These are phyloP conservation scores for Orcinus orca DNA, from an alignment of 2,113 vertebrate genomes.

Conservation along the genomic window DNA sequence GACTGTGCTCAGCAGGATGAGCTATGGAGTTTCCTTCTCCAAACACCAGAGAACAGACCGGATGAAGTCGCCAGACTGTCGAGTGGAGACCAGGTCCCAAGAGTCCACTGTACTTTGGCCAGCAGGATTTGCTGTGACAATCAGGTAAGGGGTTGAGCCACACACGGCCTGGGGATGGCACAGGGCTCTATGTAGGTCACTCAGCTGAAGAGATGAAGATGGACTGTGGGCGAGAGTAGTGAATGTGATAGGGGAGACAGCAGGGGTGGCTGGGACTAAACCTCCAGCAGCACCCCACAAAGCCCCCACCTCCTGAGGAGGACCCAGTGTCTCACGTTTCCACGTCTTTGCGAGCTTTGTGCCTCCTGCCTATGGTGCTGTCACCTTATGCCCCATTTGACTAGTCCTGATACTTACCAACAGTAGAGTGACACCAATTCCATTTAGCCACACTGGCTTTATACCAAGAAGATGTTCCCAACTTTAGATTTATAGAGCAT, in stretches of 20 bases:
- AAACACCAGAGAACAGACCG: not conserved
- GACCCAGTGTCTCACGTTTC: rapidly evolving
- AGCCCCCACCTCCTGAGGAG: not conserved
- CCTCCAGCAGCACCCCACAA: not conserved
- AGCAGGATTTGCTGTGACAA: not conserved
- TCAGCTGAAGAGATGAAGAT: not conserved
- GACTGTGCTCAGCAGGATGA: not conserved
- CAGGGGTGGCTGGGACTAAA: not conserved
- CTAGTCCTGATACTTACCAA: not conserved
- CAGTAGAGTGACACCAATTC: not conserved
- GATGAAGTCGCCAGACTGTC: not conserved
- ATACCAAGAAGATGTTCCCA: not conserved
- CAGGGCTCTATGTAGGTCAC: not conserved
- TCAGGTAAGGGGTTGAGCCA: not conserved
- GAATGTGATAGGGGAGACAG: not conserved
- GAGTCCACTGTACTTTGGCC: not conserved
- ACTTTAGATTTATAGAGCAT: not conserved
- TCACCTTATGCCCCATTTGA: not conserved
- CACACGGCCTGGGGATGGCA: not conserved
- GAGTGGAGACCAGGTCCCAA: not conserved
- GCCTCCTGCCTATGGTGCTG: not conserved
- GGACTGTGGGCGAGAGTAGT: not conserved
- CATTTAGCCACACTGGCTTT: not conserved
- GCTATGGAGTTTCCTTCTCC: not conserved
- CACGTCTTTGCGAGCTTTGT: rapidly evolving